Percentiles rank a stretch among this genome's conserved stretches.
Conservation (phyloP, 2,888 invertebrate species). For the Eupsilia transversa region DNA sequence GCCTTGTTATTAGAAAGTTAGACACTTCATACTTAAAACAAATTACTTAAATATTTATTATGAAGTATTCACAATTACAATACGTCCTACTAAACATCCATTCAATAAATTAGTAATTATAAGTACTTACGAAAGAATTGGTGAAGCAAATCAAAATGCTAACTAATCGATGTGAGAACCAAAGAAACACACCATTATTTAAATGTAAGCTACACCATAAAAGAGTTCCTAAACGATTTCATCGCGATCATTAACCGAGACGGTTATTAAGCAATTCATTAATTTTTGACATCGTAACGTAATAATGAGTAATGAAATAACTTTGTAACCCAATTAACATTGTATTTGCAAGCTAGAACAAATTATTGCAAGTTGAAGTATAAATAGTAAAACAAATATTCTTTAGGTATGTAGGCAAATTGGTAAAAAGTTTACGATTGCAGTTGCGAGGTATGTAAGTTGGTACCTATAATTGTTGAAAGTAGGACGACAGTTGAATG, state of each 20-base stretch:
- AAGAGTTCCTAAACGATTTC: slow-evolving; percentile 37
- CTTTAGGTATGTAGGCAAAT: slow-evolving; percentile 24
- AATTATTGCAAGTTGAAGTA: slow-evolving; percentile 30
- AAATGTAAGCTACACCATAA: background rate
- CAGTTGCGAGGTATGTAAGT: slow-evolving; percentile 10
- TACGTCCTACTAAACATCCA: background rate
- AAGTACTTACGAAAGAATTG: background rate
- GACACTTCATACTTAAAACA: slow-evolving; percentile 2
- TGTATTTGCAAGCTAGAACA: slow-evolving; percentile 47
- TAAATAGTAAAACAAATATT: slow-evolving; percentile 21
- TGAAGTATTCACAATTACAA: background rate
- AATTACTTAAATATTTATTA: slow-evolving; percentile 11
- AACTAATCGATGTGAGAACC: slow-evolving; percentile 5
- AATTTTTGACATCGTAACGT: slow-evolving; percentile 52
- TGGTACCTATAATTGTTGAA: slow-evolving; percentile 24
- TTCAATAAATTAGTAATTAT: background rate
- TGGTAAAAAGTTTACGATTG: slow-evolving; percentile 15
- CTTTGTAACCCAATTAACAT: slow-evolving; percentile 58
- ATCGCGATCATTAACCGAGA: slow-evolving; percentile 42
- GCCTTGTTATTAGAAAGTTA: slow-evolving; percentile 65
- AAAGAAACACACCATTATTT: slow-evolving; percentile 4
- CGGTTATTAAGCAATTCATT: slow-evolving; percentile 44
- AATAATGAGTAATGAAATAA: slow-evolving; percentile 61
- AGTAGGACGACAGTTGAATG: slow-evolving; percentile 28
- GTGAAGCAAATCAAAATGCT: background rate